phyloP scores from a whole-genome alignment of 2,888 invertebrate species.

The Carabus problematicus region DNA sequence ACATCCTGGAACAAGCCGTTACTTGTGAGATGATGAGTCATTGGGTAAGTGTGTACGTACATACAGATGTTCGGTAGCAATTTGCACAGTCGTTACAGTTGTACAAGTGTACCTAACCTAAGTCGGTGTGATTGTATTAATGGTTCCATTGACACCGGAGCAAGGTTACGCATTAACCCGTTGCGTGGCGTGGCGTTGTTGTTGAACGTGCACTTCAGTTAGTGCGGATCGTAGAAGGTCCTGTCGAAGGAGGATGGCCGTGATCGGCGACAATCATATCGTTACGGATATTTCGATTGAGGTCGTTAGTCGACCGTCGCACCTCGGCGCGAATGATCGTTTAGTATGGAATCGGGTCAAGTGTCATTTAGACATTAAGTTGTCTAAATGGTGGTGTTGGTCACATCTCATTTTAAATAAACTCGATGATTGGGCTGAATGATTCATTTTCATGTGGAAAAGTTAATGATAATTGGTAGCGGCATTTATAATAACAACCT shows the following conservation, averaged over 20 bases:
- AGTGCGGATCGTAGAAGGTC: too few relatives aligned
- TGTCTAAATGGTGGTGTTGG: conserved; percentile 14
- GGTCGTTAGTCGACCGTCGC: conserved; percentile 8
- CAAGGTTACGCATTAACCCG: too few relatives aligned
- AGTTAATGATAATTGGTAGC: neutral
- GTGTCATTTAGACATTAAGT: conserved; percentile 26
- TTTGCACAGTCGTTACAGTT: too few relatives aligned
- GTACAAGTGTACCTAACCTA: too few relatives aligned
- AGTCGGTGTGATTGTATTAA: too few relatives aligned
- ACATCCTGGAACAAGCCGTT: too few relatives aligned
- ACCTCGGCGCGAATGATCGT: conserved; percentile 2
- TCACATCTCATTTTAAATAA: conserved; percentile 14
- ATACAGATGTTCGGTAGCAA: too few relatives aligned
- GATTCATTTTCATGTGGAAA: conserved; percentile 1
- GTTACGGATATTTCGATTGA: conserved; percentile 12
- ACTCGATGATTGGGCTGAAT: neutral
- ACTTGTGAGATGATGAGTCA: too few relatives aligned
- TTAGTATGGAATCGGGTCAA: conserved; percentile 35
- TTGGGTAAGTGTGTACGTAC: too few relatives aligned
- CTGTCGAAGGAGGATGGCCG: neutral
- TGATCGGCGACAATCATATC: neutral
- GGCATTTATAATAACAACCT: neutral
- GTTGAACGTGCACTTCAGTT: too few relatives aligned
- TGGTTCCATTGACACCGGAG: too few relatives aligned
- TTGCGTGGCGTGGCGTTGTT: too few relatives aligned